These are phyloP conservation scores for Agrochola litura DNA, from an alignment of 2,888 invertebrate genomes.

Conservation along the genomic window DNA sequence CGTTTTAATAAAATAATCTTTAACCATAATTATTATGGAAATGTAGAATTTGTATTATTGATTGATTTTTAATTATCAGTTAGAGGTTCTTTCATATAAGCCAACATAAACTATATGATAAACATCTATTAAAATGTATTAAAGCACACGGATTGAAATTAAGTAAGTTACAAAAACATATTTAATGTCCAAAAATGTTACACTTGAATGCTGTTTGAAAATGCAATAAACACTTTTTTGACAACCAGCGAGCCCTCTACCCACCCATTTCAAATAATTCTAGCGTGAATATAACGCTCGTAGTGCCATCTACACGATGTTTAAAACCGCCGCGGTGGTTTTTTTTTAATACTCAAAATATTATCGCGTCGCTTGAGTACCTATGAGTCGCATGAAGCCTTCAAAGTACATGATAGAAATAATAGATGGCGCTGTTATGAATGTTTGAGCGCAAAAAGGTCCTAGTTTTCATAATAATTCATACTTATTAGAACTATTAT, in stretches of 20 bases:
- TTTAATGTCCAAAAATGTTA: not conserved
- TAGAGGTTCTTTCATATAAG: not conserved
- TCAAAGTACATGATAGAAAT: not conserved
- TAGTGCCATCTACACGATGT: not conserved
- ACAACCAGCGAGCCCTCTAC: not conserved
- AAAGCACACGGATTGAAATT: not conserved
- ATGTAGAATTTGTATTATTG: too few relatives aligned
- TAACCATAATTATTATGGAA: not conserved
- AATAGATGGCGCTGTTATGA: slow-evolving; percentile 10
- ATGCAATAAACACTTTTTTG: not conserved
- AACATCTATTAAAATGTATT: not conserved
- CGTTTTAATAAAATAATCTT: not conserved
- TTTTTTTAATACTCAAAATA: not conserved
- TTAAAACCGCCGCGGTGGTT: too few relatives aligned
- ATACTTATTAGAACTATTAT: too few relatives aligned
- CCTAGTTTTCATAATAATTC: not conserved
- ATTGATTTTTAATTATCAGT: not conserved
- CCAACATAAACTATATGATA: not conserved
- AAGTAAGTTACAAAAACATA: not conserved
- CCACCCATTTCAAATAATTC: too few relatives aligned
- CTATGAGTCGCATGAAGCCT: not conserved
- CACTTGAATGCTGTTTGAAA: not conserved
- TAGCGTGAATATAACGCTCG: not conserved
- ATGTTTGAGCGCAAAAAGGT: not conserved
- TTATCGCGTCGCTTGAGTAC: not conserved